These are phyloP conservation scores for Ceraclea dissimilis DNA, from an alignment of 2,888 invertebrate genomes.

Conservation along the genomic window DNA sequence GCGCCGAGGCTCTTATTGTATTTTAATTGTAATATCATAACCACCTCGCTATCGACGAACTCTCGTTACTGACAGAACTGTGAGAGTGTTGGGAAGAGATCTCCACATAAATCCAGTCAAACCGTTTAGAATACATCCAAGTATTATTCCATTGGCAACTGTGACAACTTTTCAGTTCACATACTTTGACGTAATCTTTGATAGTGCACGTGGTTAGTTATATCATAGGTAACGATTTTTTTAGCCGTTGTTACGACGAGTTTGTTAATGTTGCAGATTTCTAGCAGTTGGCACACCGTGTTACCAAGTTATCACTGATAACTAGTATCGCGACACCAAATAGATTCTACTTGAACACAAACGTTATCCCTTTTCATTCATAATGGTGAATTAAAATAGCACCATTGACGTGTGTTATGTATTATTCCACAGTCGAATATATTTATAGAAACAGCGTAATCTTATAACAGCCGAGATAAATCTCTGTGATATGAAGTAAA, in stretches of 20 bases:
- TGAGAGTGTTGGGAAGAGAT: too few relatives aligned
- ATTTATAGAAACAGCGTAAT: background rate
- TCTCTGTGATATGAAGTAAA: too few relatives aligned
- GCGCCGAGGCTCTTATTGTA: constrained; percentile 5
- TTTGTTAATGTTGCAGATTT: background rate
- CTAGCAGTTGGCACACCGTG: background rate
- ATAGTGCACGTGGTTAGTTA: constrained; percentile 2
- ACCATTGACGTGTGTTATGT: background rate
- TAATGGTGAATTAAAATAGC: background rate
- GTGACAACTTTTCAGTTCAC: too few relatives aligned
- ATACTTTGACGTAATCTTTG: background rate
- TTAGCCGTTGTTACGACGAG: background rate
- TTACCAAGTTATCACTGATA: background rate
- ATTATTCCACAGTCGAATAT: background rate
- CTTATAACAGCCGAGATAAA: too few relatives aligned
- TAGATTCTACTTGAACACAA: background rate
- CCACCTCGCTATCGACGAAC: background rate
- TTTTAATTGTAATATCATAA: background rate
- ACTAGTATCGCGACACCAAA: background rate
- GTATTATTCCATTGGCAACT: too few relatives aligned
- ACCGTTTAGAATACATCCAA: too few relatives aligned
- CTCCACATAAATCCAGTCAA: too few relatives aligned
- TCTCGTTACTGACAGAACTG: too few relatives aligned
- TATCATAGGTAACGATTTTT: constrained; percentile 1
- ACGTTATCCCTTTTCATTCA: background rate